phyloP scores from a whole-genome alignment of 1,140 invertebrate genomes.

The Lordiphosa stackelbergi region DNA sequence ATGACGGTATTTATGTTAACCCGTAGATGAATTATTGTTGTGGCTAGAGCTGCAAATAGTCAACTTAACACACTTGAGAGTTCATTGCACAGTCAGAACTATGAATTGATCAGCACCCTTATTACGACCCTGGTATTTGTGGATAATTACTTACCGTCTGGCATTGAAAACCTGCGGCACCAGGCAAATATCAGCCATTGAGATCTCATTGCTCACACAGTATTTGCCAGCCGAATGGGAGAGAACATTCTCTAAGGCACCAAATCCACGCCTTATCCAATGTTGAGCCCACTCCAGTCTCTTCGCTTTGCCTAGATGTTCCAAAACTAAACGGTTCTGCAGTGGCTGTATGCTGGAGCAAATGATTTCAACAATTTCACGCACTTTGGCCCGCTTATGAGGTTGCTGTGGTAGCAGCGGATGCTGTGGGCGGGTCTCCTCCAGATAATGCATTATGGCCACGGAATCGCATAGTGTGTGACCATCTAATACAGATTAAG shows the following conservation, averaged over 20 bases:
- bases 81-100: too few relatives aligned
- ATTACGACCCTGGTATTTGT: too few relatives aligned
- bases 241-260: constrained; percentile 91
- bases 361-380: constrained; percentile 84
- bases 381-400: constrained; percentile 88
- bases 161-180: constrained; percentile 96
- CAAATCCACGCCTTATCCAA: constrained; percentile 92
- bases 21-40: too few relatives aligned
- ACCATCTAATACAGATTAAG: constrained; percentile 79
- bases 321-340: constrained; percentile 92
- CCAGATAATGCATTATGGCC: constrained; percentile 96
- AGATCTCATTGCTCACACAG: constrained; percentile 94
- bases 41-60: too few relatives aligned
- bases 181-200: constrained; percentile 95
- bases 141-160: constrained; percentile 79
- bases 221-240: constrained; percentile 91
- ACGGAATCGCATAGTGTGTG: constrained; percentile 92
- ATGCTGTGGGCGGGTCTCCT: constrained; percentile 90
- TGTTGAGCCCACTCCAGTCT: constrained; percentile 93
- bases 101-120: too few relatives aligned
- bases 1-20: too few relatives aligned
- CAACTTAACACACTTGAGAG: too few relatives aligned
- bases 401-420: constrained; percentile 91
- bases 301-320: constrained; percentile 87
- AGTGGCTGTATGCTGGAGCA: constrained; percentile 95